A percentile compares a stretch with the other conserved stretches of the same genome.
phyloP scores from a whole-genome alignment of 2,888 invertebrate species.

The Drosophila sordidula region DNA sequence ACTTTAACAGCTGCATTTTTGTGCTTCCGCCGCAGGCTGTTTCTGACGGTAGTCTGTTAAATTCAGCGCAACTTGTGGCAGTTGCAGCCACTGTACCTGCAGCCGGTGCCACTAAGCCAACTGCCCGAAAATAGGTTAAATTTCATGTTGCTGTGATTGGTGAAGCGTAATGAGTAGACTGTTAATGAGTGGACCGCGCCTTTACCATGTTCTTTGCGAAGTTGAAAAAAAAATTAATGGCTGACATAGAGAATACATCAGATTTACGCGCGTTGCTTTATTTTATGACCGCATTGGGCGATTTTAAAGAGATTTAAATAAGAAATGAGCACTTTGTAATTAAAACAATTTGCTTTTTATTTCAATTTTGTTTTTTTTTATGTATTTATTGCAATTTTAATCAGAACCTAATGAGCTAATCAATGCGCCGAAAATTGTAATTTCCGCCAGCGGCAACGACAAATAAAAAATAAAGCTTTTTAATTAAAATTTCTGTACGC shows the following conservation, averaged over 20 bases:
- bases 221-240: slow-evolving; percentile 32
- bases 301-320: slow-evolving; percentile 40
- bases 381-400: slow-evolving; percentile 65
- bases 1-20: slow-evolving; percentile 37
- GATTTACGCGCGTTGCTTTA: slow-evolving; percentile 17
- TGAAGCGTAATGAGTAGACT: slow-evolving; percentile 9
- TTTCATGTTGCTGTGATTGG: background rate
- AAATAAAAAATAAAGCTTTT: slow-evolving; percentile 47
- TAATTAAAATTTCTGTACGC: slow-evolving; percentile 65
- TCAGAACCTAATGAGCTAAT: slow-evolving; percentile 70
- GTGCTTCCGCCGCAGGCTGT: slow-evolving; percentile 52
- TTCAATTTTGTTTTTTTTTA: background rate
- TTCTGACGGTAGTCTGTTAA: slow-evolving; percentile 49
- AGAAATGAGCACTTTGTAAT: slow-evolving; percentile 49
- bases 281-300: slow-evolving; percentile 27
- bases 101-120: background rate
- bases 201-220: slow-evolving; percentile 22
- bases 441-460: slow-evolving; percentile 45
- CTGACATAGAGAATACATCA: slow-evolving; percentile 9
- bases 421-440: slow-evolving; percentile 63
- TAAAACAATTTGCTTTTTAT: slow-evolving; percentile 52
- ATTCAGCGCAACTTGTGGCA: slow-evolving; percentile 43
- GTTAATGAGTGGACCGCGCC: slow-evolving; percentile 45
- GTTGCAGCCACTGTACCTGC: slow-evolving; percentile 37
- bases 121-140: background rate